These are phyloP conservation scores for Criorhina ranunculi DNA, from an alignment of 2,888 invertebrate genomes.

Conservation along the genomic window DNA sequence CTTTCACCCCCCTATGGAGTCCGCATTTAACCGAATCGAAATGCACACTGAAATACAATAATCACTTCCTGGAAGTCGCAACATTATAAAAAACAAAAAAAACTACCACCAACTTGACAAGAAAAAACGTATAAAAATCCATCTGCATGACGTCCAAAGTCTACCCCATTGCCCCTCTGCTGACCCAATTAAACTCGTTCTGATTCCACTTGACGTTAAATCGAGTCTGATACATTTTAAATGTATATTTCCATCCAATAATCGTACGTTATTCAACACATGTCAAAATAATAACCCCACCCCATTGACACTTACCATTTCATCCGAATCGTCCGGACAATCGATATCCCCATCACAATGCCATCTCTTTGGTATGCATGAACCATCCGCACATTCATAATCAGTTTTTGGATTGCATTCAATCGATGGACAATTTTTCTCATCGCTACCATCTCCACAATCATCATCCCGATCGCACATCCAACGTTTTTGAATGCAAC, in stretches of 20 bases:
- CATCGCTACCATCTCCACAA: constrained; percentile 94
- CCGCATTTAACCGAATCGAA: too few relatives aligned
- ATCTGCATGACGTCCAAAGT: not conserved
- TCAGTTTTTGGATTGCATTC: constrained; percentile 89
- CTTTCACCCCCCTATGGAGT: too few relatives aligned
- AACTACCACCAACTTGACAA: too few relatives aligned
- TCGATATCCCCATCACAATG: constrained; percentile 95
- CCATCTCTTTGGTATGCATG: constrained; percentile 93
- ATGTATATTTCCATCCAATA: not conserved
- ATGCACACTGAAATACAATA: too few relatives aligned
- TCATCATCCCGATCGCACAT: constrained; percentile 94
- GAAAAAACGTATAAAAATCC: not conserved
- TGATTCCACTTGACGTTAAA: not conserved
- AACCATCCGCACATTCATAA: constrained; percentile 90
- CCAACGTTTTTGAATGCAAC: constrained; percentile 94
- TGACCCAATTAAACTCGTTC: constrained; percentile 25
- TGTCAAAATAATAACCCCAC: constrained; percentile 1
- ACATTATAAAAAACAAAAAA: too few relatives aligned
- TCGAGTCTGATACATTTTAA: not conserved
- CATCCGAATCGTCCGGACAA: constrained; percentile 93
- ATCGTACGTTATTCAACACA: not conserved
- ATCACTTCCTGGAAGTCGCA: not conserved
- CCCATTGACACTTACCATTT: constrained; percentile 86
- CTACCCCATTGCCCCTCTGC: not conserved
- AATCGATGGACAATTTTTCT: constrained; percentile 89